A percentile compares a stretch with the other conserved stretches of the same genome.
Conservation (phyloP, 2,113 vertebrate genomes). For the Hippocampus mohnikei region DNA sequence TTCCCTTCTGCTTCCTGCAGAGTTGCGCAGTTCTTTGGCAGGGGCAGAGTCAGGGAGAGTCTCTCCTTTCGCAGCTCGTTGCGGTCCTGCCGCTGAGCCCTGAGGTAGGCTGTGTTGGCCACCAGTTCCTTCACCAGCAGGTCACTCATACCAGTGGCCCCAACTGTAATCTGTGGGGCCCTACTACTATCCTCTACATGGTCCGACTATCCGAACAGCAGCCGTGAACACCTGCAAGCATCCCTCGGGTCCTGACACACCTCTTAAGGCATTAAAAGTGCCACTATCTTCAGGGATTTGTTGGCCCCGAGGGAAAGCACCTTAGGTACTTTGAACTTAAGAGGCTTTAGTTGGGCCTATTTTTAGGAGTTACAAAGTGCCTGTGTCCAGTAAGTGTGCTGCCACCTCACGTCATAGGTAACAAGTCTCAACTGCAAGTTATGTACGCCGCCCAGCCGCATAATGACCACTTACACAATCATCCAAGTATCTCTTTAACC, state of each 20-base stretch:
- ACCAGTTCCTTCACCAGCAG: conserved; percentile 84
- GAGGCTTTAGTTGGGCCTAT: conserved; percentile 63
- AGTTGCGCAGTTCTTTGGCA: conserved; percentile 53
- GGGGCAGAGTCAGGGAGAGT: conserved; percentile 73
- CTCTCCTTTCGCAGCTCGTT: conserved; percentile 77
- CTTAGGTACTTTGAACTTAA: conserved; percentile 65
- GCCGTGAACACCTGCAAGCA: conserved; percentile 19
- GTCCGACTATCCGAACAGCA: conserved; percentile 15
- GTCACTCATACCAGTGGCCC: conserved; percentile 74
- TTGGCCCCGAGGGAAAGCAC: conserved; percentile 49
- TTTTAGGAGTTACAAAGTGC: conserved; percentile 49
- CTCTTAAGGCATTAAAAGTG: conserved; percentile 23
- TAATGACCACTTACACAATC: background rate
- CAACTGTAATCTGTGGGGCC: background rate
- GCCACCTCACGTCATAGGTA: background rate
- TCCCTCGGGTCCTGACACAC: conserved; percentile 7
- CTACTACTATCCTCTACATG: conserved; percentile 7
- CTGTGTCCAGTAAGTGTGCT: conserved; percentile 12
- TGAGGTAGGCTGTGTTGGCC: conserved; percentile 86
- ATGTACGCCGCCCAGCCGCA: background rate
- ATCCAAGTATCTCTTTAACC: background rate
- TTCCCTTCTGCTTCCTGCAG: conserved; percentile 38
- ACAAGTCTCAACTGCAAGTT: too few species aligned
- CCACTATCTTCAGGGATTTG: conserved; percentile 50
- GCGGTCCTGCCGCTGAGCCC: conserved; percentile 74